A percentile compares a stretch with the other conserved stretches of the same genome.
Conservation (phyloP, 2,888 invertebrate species). For the Dasypogon diadema region DNA sequence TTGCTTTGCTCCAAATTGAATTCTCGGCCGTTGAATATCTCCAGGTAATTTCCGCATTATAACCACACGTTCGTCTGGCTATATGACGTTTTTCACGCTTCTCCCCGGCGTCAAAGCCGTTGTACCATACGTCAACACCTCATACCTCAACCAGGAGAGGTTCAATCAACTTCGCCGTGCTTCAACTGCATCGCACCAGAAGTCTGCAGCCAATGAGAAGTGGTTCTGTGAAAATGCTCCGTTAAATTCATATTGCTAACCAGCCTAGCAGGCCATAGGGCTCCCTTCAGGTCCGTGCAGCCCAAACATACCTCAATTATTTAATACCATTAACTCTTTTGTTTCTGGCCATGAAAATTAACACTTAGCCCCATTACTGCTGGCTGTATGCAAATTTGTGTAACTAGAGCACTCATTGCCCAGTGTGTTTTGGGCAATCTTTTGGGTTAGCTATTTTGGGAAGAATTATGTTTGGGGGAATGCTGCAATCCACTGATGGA, state of each 20-base stretch:
- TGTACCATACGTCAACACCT: background rate
- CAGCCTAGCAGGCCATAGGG: no score
- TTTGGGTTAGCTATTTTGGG: background rate
- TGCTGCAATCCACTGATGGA: background rate
- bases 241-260: background rate
- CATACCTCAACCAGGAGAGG: background rate
- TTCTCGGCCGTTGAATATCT: constrained; percentile 44
- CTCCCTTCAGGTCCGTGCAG: constrained; percentile 21
- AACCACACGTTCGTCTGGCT: constrained; percentile 33
- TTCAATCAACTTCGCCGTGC: constrained; percentile 16
- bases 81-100: background rate
- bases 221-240: background rate
- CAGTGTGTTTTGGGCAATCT: background rate
- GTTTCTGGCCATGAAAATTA: background rate
- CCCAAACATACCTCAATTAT: constrained; percentile 4
- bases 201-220: background rate
- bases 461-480: background rate
- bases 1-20: constrained; percentile 46
- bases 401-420: background rate
- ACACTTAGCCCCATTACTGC: background rate
- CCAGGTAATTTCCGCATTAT: constrained; percentile 46
- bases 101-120: background rate
- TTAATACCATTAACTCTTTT: background rate
- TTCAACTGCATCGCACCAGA: background rate
- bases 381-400: constrained; percentile 17